Evolutionary conservation across 2,113 vertebrate species (phyloP).

Genomic region (Hippocampus guttulatus): DNA sequence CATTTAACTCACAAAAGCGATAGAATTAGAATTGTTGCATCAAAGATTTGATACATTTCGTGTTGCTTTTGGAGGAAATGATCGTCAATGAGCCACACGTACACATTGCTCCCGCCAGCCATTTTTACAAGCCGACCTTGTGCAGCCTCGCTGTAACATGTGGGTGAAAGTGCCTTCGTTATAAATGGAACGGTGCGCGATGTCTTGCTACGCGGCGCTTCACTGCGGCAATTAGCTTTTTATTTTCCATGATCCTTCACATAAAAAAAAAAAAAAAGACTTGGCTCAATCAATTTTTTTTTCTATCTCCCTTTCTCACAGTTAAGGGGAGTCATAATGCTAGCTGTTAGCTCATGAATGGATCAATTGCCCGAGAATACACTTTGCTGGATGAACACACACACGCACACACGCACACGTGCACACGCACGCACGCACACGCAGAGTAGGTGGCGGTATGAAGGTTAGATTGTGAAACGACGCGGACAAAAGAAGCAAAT

Average conservation of each 20-base stretch:
- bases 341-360: slow-evolving; percentile 59
- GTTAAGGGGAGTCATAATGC: slow-evolving; percentile 40
- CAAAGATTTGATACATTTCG: not conserved
- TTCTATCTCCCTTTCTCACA: slow-evolving; percentile 31
- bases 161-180: not conserved
- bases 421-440: not conserved
- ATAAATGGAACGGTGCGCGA: not conserved
- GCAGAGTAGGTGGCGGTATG: not conserved
- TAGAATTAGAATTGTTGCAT: not conserved
- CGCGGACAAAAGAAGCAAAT: too few species aligned
- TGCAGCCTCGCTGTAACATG: not conserved
- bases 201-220: not conserved
- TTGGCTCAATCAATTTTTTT: slow-evolving; percentile 46
- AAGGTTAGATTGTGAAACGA: not conserved
- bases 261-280: slow-evolving; percentile 25
- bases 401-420: not conserved
- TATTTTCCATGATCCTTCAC: slow-evolving; percentile 19
- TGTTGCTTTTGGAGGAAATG: not conserved
- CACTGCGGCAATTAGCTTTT: not conserved
- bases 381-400: slow-evolving; percentile 10
- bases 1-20: not conserved
- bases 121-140: not conserved
- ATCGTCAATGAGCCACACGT: not conserved
- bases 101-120: not conserved
- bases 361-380: slow-evolving; percentile 49